phyloP scores from a whole-genome alignment of 2,888 invertebrate species.

The Ichneumon xanthorius region DNA sequence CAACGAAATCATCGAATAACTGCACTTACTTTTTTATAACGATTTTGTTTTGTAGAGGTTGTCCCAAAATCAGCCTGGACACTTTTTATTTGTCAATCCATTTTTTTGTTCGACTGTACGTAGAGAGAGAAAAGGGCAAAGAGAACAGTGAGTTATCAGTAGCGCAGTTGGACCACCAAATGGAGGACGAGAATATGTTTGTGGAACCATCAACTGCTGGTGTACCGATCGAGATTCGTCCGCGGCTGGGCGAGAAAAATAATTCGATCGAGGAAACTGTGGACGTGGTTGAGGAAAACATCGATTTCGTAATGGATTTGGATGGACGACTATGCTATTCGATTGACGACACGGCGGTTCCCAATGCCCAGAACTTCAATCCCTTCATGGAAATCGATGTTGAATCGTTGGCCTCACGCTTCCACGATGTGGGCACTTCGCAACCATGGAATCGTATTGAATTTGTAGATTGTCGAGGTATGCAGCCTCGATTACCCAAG shows the following conservation, averaged over 20 bases:
- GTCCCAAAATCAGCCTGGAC: neutral
- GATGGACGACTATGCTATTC: neutral
- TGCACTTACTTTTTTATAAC: neutral
- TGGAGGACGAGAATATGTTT: neutral
- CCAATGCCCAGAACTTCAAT: conserved; percentile 1
- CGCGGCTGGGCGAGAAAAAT: neutral
- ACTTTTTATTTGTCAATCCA: neutral
- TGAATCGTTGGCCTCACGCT: neutral
- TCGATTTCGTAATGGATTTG: neutral
- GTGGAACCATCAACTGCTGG: neutral
- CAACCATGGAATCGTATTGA: neutral
- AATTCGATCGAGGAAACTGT: neutral
- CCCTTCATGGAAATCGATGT: neutral
- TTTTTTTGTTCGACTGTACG: conserved; percentile 2
- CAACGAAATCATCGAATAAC: conserved; percentile 2
- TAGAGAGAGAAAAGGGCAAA: conserved; percentile 5
- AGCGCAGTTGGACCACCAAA: neutral
- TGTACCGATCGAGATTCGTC: neutral
- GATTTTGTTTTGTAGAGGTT: neutral
- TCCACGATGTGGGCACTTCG: neutral
- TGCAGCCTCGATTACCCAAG: neutral
- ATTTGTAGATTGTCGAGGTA: neutral
- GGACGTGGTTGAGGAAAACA: neutral
- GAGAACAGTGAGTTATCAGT: neutral
- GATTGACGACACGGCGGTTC: neutral